Evolutionary conservation across 1,140 invertebrate genomes (phyloP), one percentile per base, ranked within the genome.

Genomic region (Rhopalosiphum padi): DNA sequence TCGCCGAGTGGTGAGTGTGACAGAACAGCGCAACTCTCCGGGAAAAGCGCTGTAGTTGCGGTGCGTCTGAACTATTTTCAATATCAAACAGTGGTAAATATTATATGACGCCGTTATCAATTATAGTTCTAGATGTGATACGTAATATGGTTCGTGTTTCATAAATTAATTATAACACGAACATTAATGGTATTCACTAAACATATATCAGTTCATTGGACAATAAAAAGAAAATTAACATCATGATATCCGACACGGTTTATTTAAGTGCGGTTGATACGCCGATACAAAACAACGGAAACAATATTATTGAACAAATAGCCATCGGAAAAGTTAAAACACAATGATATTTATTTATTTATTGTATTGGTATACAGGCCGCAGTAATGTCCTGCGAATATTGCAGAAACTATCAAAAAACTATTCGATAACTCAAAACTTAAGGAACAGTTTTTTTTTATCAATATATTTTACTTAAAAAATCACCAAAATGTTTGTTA

Each of bases 11-110:
- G 23, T 37, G 51, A 41, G n/a, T 51, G 30, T 37, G 21, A 48
- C 51, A 43, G 43, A 77, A 93, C 91, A 25, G 91, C 91, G 91
- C 91, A 86, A 93, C 91, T 93, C 77, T 5, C 25, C 35, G 48
- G 91, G 82, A 93, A 93, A 93, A 93, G 82, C 91, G 91, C 82
- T 86, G 91, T 68, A n/a, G 68, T 93, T 89, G 88, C 8, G 35
- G n/a, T 15, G 41, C 41, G 23, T 9, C 60, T 4, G 60, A 91
- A 60, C 90, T 91, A 91, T 91, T 91, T 91, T n/a, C 90, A n/a
- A 91, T 77, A 91, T 91, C 37, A 91, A 35, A 77, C 35, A 89
- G 2, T 89, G 3, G 23, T 51, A n/a, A 89, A 90, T 51, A 51
- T 11, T 37, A 90, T n/a, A 77, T n/a, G 60, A n/a, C n/a, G 30